Conservation (phyloP, 2,888 invertebrate species). For the Petrolisthes cinctipes region DNA sequence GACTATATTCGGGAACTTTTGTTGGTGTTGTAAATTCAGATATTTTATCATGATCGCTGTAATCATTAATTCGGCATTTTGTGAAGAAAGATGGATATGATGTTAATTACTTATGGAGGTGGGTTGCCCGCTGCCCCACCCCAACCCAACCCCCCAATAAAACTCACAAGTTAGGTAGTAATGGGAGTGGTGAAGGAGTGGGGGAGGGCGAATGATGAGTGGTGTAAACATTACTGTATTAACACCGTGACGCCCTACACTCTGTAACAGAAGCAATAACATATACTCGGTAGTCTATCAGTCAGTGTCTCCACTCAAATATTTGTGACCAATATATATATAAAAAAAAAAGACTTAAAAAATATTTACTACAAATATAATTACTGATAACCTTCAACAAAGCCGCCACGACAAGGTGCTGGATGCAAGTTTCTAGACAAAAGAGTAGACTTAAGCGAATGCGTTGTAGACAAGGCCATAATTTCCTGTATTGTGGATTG, state of each 20-base stretch:
- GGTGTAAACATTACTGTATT: too few species aligned
- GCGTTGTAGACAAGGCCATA: slow-evolving; percentile 2
- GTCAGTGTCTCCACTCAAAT: slow-evolving; percentile 48
- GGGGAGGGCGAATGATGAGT: too few species aligned
- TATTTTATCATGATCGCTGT: slow-evolving; percentile 5
- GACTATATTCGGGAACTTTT: background rate
- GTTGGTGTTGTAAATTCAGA: slow-evolving; percentile 37
- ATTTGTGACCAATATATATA: slow-evolving; percentile 49
- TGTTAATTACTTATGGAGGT: background rate
- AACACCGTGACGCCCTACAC: slow-evolving; percentile 24
- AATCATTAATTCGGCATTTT: background rate
- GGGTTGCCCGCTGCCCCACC: too few species aligned
- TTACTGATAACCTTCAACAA: slow-evolving; percentile 2
- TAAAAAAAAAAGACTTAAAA: slow-evolving; percentile 35
- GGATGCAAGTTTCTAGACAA: slow-evolving; percentile 41
- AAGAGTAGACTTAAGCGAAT: slow-evolving; percentile 1
- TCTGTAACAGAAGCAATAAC: slow-evolving; percentile 62
- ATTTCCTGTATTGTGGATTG: slow-evolving; percentile 42
- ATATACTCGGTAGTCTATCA: slow-evolving; percentile 59
- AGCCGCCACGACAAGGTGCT: slow-evolving; percentile 44
- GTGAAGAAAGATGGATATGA: background rate
- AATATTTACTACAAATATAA: slow-evolving; percentile 15
- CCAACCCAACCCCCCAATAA: too few species aligned
- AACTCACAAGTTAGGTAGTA: too few species aligned
- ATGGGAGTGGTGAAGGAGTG: too few species aligned